Evolutionary conservation across 2,113 vertebrate genomes (phyloP).

Genomic region (Passer montanus): DNA sequence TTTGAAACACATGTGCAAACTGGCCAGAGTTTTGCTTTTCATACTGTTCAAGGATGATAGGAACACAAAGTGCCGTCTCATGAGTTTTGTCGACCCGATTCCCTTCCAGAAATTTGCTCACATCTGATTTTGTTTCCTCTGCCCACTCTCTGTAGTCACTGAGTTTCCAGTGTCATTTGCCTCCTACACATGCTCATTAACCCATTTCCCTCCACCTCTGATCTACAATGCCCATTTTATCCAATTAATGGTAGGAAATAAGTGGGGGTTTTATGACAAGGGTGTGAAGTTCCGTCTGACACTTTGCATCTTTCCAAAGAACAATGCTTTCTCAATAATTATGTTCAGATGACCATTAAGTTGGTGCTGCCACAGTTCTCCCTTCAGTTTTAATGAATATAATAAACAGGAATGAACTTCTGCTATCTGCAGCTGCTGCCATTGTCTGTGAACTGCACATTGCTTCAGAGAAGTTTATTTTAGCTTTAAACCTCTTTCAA

Average conservation of each 20-base stretch:
- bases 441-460: not conserved
- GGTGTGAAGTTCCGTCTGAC: constrained; percentile 37
- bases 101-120: constrained; percentile 64
- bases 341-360: constrained; percentile 55
- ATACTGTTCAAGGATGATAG: constrained; percentile 24
- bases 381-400: constrained; percentile 51
- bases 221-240: constrained; percentile 40
- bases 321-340: constrained; percentile 57
- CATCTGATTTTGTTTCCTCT: constrained; percentile 75
- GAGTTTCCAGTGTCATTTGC: constrained; percentile 74
- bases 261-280: constrained; percentile 45
- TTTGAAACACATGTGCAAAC: constrained; percentile 59
- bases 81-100: constrained; percentile 56
- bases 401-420: constrained; percentile 58
- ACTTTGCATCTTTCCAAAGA: constrained; percentile 34
- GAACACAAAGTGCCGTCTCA: constrained; percentile 54
- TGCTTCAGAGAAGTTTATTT: constrained; percentile 55
- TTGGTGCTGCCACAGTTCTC: constrained; percentile 19
- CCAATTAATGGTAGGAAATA: constrained; percentile 55
- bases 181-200: constrained; percentile 61
- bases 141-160: constrained; percentile 74
- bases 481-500: constrained; percentile 59
- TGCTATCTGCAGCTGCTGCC: constrained; percentile 59
- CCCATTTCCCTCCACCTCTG: not conserved
- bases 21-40: constrained; percentile 39